Evolutionary conservation across 2,888 invertebrate species (phyloP), one percentile per base, ranked within the genome.

Genomic region (Dermolepida albohirtum): DNA sequence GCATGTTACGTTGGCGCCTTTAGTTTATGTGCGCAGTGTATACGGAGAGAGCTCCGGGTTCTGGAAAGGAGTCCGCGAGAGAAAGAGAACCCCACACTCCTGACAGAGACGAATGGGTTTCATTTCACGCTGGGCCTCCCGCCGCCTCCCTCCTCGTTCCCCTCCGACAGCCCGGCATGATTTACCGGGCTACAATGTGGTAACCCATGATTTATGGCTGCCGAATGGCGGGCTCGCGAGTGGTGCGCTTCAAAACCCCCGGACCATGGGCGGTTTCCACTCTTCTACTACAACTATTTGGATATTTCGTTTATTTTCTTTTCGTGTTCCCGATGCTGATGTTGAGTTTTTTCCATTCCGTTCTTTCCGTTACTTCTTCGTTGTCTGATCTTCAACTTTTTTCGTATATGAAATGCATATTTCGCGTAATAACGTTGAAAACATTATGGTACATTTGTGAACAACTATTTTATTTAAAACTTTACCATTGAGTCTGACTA

Each of bases 141-240:
- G 83, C 84, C 69, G 82, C 84, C 85, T 83, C 85, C 82, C 83
- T 82, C 84, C 68, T 69, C 69, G 67, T 73, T 66, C 74, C 71
- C 74, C 69, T 72, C 72, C 72, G 73, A 75, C 81, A 76, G 79
- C 80, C 81, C 82, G 81, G 79, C 86, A 88, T 88, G 88, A 87
- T 88, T 88, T 88, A 88, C 87, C 85, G 86, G 85, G 86, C 86
- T 87, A 87, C 87, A 87, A 87, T 87, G 88, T 87, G 88, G 88
- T 87, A 87, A 87, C 87, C 87, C 87, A 87, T 88, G 88, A 88
- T 88, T 88, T 88, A 88, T 87, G 78, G 84, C 83, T 82, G 85
- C 85, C 86, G 86, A 86, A 86, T 86, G 86, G 85, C 85, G 85
- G 85, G 84, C 84, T 84, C 84, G 83, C 83, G 84, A 83, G 78